Evolutionary conservation across 2,113 vertebrate species (phyloP), one percentile per base, ranked within the genome.

Genomic region (Vireo altiloquus): DNA sequence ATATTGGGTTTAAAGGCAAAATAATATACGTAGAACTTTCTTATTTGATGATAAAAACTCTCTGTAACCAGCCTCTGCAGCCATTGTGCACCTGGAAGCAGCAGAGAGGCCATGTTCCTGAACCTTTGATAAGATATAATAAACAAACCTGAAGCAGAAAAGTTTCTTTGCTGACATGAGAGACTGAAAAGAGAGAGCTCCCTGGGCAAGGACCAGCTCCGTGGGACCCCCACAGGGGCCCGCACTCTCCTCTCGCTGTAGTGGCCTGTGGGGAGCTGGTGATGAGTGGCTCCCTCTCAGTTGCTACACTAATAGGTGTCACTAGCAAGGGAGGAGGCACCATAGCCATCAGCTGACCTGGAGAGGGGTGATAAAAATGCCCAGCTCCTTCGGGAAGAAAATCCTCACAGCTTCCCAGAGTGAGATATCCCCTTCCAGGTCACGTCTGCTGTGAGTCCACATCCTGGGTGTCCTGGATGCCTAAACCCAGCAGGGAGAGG

Each of bases 231-330:
- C n/a, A n/a, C n/a, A n/a, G n/a, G n/a, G n/a, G n/a, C n/a, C n/a
- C n/a, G n/a, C n/a, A n/a, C n/a, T n/a, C 6, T 75, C 23, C 40
- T 13, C 0, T 2, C 0, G 0, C 24, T 49, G 35, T 0, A 3
- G 16, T n/a, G 57, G 27, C 6, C 17, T 60, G 8, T 2, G 12
- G 35, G 17, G n/a, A 65, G 20, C 31, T 23, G 23, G 15, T 40
- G 37, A 7, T 1, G 3, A 79, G 18, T 30, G 9, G 0, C 27
- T 66, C 20, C 20, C 10, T 60, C 10, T n/a, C 28, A 4, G 1
- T 14, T 0, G 0, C 28, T 44, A 74, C 37, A 33, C 42, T 14
- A 68, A 35, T 1, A 0, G 2, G 5, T 50, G 28, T 61, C 4
- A 2, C 17, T 35, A 9, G 33, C 19, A 74, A 50, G 31, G 9